Percentiles rank a stretch among this genome's conserved stretches.
phyloP scores from a whole-genome alignment of 2,888 invertebrate species.

The Podabrus alpinus region DNA sequence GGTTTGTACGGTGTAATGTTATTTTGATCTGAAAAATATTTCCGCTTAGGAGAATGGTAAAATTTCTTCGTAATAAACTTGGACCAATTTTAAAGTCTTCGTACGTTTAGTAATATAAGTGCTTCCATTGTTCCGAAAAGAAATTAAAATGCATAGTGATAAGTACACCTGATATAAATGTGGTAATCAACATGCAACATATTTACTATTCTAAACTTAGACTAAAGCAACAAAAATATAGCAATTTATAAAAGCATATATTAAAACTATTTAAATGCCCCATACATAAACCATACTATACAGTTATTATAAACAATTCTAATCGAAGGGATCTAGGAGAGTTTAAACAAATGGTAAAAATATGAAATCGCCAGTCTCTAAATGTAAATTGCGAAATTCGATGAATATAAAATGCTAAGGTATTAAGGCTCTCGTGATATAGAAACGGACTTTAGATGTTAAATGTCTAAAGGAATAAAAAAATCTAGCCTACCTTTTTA shows the following conservation, averaged over 20 bases:
- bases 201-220: neutral
- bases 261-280: neutral
- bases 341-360: neutral
- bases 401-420: neutral
- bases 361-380: neutral
- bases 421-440: slow-evolving; percentile 20
- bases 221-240: slow-evolving; percentile 1
- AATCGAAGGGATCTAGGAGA: neutral
- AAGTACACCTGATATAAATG: neutral
- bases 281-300: neutral
- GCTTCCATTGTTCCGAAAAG: neutral
- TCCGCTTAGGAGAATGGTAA: neutral
- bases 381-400: neutral
- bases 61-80: neutral
- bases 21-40: neutral
- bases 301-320: neutral
- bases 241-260: neutral
- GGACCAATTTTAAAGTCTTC: neutral
- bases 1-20: neutral
- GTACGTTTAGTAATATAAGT: neutral
- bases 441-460: slow-evolving; percentile 23
- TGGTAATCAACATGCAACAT: neutral
- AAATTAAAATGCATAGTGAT: neutral
- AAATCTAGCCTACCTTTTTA: slow-evolving; percentile 85
- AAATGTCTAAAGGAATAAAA: slow-evolving; percentile 36